Conservation (phyloP, 2,797 vertebrate species). For the Peromyscus melanophrys region DNA sequence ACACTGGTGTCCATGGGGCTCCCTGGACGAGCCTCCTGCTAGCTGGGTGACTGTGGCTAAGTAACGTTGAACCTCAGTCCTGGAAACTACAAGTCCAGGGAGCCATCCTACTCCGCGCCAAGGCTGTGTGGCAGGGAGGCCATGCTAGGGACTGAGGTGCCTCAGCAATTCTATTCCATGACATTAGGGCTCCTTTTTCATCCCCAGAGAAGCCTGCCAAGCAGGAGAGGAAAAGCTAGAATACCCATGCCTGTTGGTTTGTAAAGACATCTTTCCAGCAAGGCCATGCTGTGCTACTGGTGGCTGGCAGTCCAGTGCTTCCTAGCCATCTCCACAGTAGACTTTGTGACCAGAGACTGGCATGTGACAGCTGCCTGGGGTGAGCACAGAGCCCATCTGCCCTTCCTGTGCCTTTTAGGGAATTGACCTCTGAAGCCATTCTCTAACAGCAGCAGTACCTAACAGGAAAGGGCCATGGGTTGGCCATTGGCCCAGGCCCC, state of each 20-base stretch:
- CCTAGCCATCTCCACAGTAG: not conserved
- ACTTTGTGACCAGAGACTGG: not conserved
- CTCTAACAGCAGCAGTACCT: not conserved
- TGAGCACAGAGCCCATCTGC: not conserved
- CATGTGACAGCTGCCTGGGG: not conserved
- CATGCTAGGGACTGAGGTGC: not conserved
- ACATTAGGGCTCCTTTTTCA: not conserved
- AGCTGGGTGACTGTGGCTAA: conserved; percentile 2
- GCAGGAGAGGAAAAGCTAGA: conserved; percentile 3
- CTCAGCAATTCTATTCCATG: not conserved
- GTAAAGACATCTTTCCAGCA: not conserved
- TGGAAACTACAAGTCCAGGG: not conserved
- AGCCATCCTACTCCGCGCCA: not conserved
- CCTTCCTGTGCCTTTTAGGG: not conserved
- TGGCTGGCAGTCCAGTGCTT: not conserved
- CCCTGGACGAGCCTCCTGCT: not conserved
- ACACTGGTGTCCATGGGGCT: not conserved
- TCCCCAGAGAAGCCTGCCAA: conserved; percentile 17
- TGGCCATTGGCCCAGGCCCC: not conserved
- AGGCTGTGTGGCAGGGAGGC: not conserved
- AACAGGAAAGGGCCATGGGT: not conserved
- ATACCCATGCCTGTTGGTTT: not conserved
- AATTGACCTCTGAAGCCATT: not conserved
- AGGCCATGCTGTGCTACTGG: not conserved
- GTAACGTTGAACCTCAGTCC: not conserved